Evolutionary conservation across 2,888 invertebrate genomes (phyloP).

Genomic region (Oscheius sp.): DNA sequence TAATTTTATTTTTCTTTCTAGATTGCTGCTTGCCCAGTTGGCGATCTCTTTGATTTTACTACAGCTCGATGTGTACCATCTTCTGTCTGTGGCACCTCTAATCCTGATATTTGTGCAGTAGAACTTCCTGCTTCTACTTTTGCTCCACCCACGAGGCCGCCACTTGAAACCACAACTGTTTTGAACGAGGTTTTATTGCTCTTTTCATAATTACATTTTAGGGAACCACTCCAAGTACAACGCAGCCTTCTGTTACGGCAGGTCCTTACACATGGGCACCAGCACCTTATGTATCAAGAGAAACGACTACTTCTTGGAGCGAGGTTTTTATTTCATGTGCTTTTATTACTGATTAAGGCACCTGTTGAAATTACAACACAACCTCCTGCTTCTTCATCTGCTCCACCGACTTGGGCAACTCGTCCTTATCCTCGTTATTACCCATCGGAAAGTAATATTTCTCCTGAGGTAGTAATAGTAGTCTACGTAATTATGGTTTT

Average conservation of each 20-base stretch:
- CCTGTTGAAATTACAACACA: not conserved
- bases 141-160: not conserved
- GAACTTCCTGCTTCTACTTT: not conserved
- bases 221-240: not conserved
- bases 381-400: not conserved
- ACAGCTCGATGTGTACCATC: slow-evolving; percentile 32
- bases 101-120: not conserved
- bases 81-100: not conserved
- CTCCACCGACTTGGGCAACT: too few species aligned
- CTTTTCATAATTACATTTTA: not conserved
- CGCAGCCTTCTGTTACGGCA: not conserved
- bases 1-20: slow-evolving; percentile 1
- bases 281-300: not conserved
- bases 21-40: slow-evolving; percentile 48
- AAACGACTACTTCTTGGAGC: not conserved
- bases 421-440: too few species aligned
- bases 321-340: too few species aligned
- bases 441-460: too few species aligned
- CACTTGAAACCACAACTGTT: not conserved
- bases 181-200: not conserved
- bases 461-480: too few species aligned
- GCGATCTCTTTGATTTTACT: slow-evolving; percentile 42
- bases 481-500: too few species aligned
- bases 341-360: not conserved
- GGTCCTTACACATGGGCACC: not conserved